These are phyloP conservation scores for Mythimna impura DNA, from an alignment of 2,888 invertebrate species.

Conservation along the genomic window DNA sequence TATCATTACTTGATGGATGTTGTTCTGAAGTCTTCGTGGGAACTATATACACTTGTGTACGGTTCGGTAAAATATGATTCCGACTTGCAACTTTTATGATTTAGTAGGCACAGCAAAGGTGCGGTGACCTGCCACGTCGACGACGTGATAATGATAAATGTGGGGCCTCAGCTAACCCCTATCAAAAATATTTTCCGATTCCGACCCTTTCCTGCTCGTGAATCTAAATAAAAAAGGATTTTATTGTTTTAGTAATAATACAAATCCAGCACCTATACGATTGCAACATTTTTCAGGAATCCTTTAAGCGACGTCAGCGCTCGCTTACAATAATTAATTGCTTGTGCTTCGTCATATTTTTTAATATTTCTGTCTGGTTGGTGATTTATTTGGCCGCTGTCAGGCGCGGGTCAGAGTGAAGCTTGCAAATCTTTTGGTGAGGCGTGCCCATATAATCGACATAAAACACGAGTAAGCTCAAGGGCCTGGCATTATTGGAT, in stretches of 20 bases:
- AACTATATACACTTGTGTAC: conserved; percentile 40
- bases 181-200: conserved; percentile 83
- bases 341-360: conserved; percentile 77
- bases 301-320: conserved; percentile 67
- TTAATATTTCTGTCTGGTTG: conserved; percentile 74
- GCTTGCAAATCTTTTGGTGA: conserved; percentile 66
- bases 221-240: conserved; percentile 77
- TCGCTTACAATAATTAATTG: conserved; percentile 78
- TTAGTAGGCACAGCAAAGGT: conserved; percentile 76
- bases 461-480: conserved; percentile 73
- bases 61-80: conserved; percentile 60
- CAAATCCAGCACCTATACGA: conserved; percentile 64
- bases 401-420: conserved; percentile 59
- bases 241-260: conserved; percentile 79
- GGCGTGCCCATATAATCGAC: conserved; percentile 70
- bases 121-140: conserved; percentile 80
- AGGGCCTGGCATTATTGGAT: conserved; percentile 80
- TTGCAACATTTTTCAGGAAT: conserved; percentile 70
- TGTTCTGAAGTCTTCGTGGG: conserved; percentile 29
- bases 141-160: conserved; percentile 88
- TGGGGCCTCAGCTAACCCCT: conserved; percentile 75
- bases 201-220: conserved; percentile 70
- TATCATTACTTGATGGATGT: conserved; percentile 55
- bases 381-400: conserved; percentile 75
- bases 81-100: conserved; percentile 76